Base-by-base conservation (phyloP, 2,113 vertebrate genomes). In the Neolamprologus longior region DNA sequence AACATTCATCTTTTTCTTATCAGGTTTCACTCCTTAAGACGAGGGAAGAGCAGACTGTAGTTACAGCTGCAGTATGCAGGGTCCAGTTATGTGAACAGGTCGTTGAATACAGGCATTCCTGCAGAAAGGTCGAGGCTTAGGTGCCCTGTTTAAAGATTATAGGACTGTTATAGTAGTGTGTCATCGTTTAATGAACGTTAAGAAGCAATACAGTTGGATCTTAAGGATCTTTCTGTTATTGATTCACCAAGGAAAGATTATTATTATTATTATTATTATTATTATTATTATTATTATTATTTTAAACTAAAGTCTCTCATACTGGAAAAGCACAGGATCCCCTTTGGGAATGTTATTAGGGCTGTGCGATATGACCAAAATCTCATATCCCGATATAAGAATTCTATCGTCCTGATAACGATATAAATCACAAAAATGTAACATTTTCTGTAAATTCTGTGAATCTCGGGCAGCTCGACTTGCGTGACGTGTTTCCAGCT, bases 391-490 rank as follows among this genome's bases (percentile, higher is more conserved):
- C 8, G 2, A 52, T 52, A 52, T 52, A 52, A 52, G 0, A 52
- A 0, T 1, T 50, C 15, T 50, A 50, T 50, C 15, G 1, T 26
- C 24, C 24, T 1, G 24, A 26, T 26, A 26, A 26, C 24, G 24
- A 26, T 26, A 26, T 26, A 26, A 26, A 26, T 26, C 24, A 26
- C 24, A 26, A 26, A 26, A 26, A 26, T 26, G 24, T 24, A 24
- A 24, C 24, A 24, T 26, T 26, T 26, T 26, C 24, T 24, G 24
- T 24, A 26, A 26, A 24, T 24, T 24, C 24, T 24, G 24, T 24
- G 24, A 24, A 24, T 24, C 24, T 24, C 24, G 24, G 24, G 24
- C 24, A 24, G 24, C 24, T 24, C 24, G 3, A 24, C 24, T 24
- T 24, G 24, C 24, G 24, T 3, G 24, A 24, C 3, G 24, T 24